These are phyloP conservation scores for Dipodomys merriami DNA, from an alignment of 2,113 vertebrate genomes.

Conservation along the genomic window DNA sequence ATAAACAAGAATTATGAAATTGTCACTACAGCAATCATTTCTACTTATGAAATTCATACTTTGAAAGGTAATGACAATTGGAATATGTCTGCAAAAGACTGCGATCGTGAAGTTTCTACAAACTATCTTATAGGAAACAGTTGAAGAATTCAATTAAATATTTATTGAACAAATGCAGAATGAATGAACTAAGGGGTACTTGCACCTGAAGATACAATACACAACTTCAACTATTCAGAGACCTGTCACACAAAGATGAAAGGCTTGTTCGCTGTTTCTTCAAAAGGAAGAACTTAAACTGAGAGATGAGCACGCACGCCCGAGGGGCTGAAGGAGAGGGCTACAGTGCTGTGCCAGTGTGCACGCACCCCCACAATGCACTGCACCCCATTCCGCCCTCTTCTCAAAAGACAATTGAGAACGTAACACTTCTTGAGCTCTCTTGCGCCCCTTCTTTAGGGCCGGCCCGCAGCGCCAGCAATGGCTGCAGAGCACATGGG, in stretches of 20 bases:
- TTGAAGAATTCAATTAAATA: slow-evolving; percentile 67
- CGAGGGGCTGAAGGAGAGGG: no score
- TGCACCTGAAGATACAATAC: slow-evolving; percentile 18
- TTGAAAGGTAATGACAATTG: background rate
- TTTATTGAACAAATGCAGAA: slow-evolving; percentile 76
- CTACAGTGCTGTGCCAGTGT: no score
- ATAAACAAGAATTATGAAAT: background rate
- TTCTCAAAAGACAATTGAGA: no score
- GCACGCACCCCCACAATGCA: no score
- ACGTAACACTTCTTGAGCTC: no score
- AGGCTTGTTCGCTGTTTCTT: background rate
- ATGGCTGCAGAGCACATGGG: background rate
- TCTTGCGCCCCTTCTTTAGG: no score
- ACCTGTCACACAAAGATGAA: background rate
- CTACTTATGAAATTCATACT: background rate
- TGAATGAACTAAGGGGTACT: slow-evolving; percentile 15
- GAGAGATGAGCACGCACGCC: background rate
- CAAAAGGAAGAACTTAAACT: background rate
- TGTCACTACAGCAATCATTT: background rate
- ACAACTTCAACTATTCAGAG: background rate
- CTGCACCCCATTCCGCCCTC: no score
- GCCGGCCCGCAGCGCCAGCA: background rate
- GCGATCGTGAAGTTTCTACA: background rate
- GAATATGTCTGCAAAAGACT: background rate
- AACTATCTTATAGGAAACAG: slow-evolving; percentile 16